Conservation (phyloP, 1,140 invertebrate genomes). For the Leptinotarsa texana region DNA sequence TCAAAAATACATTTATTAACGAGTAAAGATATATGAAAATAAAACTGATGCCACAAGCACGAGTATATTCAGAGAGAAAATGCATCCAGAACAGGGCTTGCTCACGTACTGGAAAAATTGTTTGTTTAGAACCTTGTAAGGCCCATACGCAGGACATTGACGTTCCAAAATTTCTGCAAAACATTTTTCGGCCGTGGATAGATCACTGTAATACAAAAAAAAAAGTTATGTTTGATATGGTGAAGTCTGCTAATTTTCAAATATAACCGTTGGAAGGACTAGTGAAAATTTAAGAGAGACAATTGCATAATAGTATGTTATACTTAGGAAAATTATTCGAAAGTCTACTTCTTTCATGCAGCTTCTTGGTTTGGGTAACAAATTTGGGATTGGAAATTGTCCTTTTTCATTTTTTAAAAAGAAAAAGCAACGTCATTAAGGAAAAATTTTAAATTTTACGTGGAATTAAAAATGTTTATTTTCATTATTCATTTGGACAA, state of each 20-base stretch:
- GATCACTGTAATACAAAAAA: conserved; percentile 13
- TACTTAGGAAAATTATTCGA: too few relatives aligned
- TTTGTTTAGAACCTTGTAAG: conserved; percentile 22
- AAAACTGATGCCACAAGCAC: background rate
- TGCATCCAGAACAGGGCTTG: conserved; percentile 20
- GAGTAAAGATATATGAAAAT: background rate
- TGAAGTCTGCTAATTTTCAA: background rate
- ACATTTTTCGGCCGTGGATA: conserved; percentile 15
- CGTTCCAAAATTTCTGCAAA: conserved; percentile 3
- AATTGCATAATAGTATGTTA: too few relatives aligned
- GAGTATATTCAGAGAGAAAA: background rate
- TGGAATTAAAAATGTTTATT: too few relatives aligned
- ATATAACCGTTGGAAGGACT: background rate
- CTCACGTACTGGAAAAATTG: conserved; percentile 17
- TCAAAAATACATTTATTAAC: background rate
- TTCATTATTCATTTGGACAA: too few relatives aligned
- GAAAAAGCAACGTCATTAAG: too few relatives aligned
- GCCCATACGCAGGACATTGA: background rate
- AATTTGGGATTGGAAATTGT: too few relatives aligned
- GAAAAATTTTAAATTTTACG: too few relatives aligned
- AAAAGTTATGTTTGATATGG: too few relatives aligned
- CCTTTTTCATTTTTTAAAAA: too few relatives aligned
- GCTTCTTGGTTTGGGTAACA: too few relatives aligned
- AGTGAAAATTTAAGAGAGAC: too few relatives aligned
- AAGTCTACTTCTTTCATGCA: too few relatives aligned